phyloP scores from a whole-genome alignment of 2,888 invertebrate species.

The Cotesia congregata region DNA sequence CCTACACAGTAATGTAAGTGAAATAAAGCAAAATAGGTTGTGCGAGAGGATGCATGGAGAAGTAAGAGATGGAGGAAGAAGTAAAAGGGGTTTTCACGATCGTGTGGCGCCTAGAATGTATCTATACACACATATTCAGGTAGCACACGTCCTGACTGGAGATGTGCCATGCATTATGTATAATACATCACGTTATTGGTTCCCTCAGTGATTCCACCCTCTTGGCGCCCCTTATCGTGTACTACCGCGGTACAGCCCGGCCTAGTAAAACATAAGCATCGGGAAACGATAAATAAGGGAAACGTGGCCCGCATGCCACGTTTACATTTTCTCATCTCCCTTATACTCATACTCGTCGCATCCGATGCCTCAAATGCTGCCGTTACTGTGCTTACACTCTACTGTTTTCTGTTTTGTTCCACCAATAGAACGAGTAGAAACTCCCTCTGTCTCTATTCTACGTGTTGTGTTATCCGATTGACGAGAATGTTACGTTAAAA shows the following conservation, averaged over 20 bases:
- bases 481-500: conserved; percentile 1
- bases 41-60: not conserved
- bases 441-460: conserved; percentile 17
- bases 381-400: conserved; percentile 10
- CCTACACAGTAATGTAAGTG: conserved; percentile 1
- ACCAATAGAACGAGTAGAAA: not conserved
- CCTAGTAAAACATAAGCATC: conserved; percentile 71
- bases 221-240: conserved; percentile 67
- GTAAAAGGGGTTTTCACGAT: conserved; percentile 18
- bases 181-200: conserved; percentile 71
- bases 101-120: conserved; percentile 29
- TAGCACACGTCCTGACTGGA: conserved; percentile 46
- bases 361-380: not conserved
- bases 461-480: not conserved
- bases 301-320: conserved; percentile 68
- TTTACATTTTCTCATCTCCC: conserved; percentile 19
- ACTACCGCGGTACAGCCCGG: conserved; percentile 57
- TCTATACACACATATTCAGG: conserved; percentile 34
- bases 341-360: conserved; percentile 17
- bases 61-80: not conserved
- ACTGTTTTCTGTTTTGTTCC: conserved; percentile 17
- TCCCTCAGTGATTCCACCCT: conserved; percentile 70
- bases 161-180: conserved; percentile 69
- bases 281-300: conserved; percentile 71
- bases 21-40: not conserved